Evolutionary conservation across 2,113 vertebrate genomes (phyloP), one percentile per base, ranked within the genome.

Genomic region (Calidris pygmaea): DNA sequence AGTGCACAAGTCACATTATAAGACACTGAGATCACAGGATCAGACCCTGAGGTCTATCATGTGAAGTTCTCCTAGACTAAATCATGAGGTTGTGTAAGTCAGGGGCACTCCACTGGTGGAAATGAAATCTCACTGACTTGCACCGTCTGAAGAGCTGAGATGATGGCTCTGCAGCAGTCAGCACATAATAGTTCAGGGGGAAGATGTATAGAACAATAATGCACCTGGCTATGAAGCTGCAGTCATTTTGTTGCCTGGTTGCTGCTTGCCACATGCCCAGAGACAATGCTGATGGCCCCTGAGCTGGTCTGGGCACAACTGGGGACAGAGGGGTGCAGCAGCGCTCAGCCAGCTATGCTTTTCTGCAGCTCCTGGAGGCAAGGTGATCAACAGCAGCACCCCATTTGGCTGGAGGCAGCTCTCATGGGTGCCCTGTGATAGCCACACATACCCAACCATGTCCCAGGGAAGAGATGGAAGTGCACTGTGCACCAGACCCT

Each of bases 401-500:
- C 20, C n/a, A 26, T 53, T 17, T 0, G 3, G 7, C 22, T 74
- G 37, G 18, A 82, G 27, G 14, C 34, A 47, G 34, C 52, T 88
- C 29, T 78, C 35, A 52, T 0, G 3, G 74, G 26, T 53, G 20
- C 10, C 76, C 19, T 45, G n/a, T 4, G 4, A n/a, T 8, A 91
- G 70, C 45, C 37, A 43, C 21, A 14, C 0, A 0, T 21, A 66
- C 7, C 17, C 39, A 63, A 34, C 30, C 18, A 14, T 1, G 15
- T 35, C 12, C 2, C 37, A 43, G 60, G 19, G 26, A 56, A 32
- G 20, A 48, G 62, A 12, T 6, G 8, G 26, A 18, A 6, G 3
- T 27, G 13, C 0, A 0, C 32, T 32, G 4, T 1, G 2, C 16
- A 11, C 12, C 17, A 56, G 15, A 48, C 7, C 11, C 15, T 7